These are phyloP conservation scores for Rhodinocichla rosea DNA, from an alignment of 2,113 vertebrate genomes.

Conservation along the genomic window DNA sequence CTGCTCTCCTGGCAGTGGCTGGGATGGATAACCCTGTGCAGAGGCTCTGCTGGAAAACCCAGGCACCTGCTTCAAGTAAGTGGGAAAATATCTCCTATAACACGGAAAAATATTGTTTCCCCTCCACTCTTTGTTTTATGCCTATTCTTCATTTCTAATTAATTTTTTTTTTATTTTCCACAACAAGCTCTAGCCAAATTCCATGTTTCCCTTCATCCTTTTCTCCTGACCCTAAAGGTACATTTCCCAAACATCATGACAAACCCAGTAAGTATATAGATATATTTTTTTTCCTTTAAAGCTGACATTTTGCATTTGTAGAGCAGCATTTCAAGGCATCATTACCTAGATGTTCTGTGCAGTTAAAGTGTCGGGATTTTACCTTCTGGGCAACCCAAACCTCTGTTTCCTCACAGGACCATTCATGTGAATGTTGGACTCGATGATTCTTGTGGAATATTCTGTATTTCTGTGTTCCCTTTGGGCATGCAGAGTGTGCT, in stretches of 20 bases:
- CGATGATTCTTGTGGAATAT: background rate
- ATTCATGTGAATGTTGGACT: background rate
- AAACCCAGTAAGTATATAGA: background rate
- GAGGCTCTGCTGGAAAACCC: background rate
- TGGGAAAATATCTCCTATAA: background rate
- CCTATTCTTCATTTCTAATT: rapidly evolving
- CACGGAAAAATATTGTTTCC: rapidly evolving
- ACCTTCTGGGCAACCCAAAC: background rate
- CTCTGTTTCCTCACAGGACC: background rate
- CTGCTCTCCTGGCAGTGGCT: rapidly evolving
- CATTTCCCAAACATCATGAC: rapidly evolving
- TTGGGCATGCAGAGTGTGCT: rapidly evolving
- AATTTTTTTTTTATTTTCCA: background rate
- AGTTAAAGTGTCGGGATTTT: background rate
- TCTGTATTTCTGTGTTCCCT: background rate
- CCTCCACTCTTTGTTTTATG: rapidly evolving
- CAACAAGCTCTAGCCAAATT: rapidly evolving
- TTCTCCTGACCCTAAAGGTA: background rate
- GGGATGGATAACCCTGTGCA: rapidly evolving
- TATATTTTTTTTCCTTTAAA: background rate
- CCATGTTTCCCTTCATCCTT: background rate
- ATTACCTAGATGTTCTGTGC: background rate
- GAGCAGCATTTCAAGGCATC: background rate
- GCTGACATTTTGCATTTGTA: rapidly evolving
- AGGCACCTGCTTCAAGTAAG: background rate